Conservation (phyloP, 2,888 invertebrate genomes). For the Torymus aiolomorphi region DNA sequence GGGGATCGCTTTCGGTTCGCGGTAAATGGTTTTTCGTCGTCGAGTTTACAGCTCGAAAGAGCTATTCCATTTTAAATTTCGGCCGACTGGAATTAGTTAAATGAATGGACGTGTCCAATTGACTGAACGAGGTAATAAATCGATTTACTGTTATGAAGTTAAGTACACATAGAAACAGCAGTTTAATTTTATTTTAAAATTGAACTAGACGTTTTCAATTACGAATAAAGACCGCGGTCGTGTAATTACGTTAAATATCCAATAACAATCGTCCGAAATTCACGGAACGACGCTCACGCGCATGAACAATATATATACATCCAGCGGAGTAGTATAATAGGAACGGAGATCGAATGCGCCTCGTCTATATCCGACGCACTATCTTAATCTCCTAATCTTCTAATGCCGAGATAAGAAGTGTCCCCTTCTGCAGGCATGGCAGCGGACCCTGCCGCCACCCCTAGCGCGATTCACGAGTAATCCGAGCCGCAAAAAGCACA, state of each 20-base stretch:
- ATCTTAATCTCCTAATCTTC: slow-evolving; percentile 64
- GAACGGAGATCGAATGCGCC: slow-evolving; percentile 7
- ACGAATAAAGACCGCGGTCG: too few species aligned
- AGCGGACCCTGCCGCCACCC: slow-evolving; percentile 55
- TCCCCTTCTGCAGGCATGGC: slow-evolving; percentile 52
- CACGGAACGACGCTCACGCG: background rate
- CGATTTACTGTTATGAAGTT: too few species aligned
- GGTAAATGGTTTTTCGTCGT: too few species aligned
- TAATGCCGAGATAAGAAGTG: slow-evolving; percentile 73
- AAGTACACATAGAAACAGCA: background rate
- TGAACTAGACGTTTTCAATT: too few species aligned
- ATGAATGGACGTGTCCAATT: too few species aligned
- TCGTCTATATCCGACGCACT: background rate
- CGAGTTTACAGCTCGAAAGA: too few species aligned
- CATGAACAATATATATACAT: slow-evolving; percentile 5
- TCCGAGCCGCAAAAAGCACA: slow-evolving; percentile 75
- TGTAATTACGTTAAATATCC: too few species aligned
- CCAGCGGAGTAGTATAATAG: background rate
- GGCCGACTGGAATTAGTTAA: too few species aligned
- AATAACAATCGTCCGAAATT: too few species aligned
- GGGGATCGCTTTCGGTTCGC: too few species aligned
- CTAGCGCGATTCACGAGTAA: slow-evolving; percentile 74
- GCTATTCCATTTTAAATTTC: too few species aligned
- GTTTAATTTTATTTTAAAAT: background rate
- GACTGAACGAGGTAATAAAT: too few species aligned